Evolutionary conservation across 2,888 invertebrate genomes (phyloP).

Genomic region (Eucriotettix oculatus): DNA sequence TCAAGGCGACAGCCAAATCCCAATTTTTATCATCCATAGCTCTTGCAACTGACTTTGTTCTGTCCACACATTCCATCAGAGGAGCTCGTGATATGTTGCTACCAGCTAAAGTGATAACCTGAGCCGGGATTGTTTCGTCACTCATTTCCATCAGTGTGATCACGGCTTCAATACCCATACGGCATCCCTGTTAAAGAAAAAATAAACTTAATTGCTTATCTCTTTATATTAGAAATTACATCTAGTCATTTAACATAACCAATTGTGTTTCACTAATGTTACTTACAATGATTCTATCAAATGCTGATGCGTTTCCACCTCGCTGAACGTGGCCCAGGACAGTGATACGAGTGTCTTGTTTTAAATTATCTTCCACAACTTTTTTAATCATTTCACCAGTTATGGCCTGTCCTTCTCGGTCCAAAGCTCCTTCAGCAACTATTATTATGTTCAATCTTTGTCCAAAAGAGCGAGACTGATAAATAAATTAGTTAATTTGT

Average conservation of each 20-base stretch:
- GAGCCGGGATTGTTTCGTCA: slow-evolving; percentile 61
- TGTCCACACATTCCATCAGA: slow-evolving; percentile 91
- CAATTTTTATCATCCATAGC: slow-evolving; percentile 92
- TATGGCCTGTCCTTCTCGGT: slow-evolving; percentile 82
- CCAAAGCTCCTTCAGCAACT: slow-evolving; percentile 95
- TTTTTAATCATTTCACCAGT: slow-evolving; percentile 83
- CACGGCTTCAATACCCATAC: slow-evolving; percentile 99
- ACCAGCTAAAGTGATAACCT: slow-evolving; percentile 87
- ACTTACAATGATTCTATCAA: slow-evolving; percentile 82
- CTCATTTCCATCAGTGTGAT: slow-evolving; percentile 94
- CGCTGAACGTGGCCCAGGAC: slow-evolving; percentile 97
- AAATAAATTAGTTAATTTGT: no score
- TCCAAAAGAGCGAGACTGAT: slow-evolving; percentile 49
- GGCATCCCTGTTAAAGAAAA: slow-evolving; percentile 52
- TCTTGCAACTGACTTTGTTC: slow-evolving; percentile 81
- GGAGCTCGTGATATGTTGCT: slow-evolving; percentile 95
- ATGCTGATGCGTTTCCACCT: slow-evolving; percentile 96
- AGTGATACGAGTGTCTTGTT: slow-evolving; percentile 94
- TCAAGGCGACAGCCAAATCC: slow-evolving; percentile 82
- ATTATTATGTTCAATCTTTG: slow-evolving; percentile 96
- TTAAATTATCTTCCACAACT: slow-evolving; percentile 74
- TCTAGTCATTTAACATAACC: not conserved
- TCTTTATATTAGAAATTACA: not conserved
- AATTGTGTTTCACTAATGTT: not conserved
- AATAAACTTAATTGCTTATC: not conserved